Evolutionary conservation across 2,797 vertebrate genomes (phyloP).

Genomic region (Dendrocincla fuliginosa): DNA sequence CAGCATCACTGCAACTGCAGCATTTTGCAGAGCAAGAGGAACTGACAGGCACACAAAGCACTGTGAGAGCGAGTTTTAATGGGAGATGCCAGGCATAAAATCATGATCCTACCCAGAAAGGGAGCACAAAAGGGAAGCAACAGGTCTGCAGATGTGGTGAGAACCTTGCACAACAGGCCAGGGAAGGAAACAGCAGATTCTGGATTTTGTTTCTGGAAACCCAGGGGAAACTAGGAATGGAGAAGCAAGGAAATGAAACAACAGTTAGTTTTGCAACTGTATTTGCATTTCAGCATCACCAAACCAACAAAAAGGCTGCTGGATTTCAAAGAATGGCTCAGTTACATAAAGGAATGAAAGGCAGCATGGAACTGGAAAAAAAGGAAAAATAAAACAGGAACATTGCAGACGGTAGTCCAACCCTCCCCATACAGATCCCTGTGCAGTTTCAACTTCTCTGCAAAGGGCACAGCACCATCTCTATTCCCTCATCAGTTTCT

Average conservation of each 20-base stretch:
- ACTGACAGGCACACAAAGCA: neutral
- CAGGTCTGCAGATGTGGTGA: neutral
- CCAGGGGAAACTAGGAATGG: neutral
- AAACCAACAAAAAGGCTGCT: neutral
- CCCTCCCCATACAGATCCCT: neutral
- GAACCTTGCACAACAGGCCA: neutral
- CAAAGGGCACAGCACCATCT: neutral
- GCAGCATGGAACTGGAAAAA: neutral
- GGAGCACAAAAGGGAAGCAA: neutral
- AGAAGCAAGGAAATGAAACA: neutral
- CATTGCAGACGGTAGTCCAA: neutral
- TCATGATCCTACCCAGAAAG: neutral
- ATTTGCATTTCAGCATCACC: neutral
- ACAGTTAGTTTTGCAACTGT: slow-evolving; percentile 10
- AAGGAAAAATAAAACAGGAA: neutral
- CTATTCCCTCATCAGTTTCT: neutral
- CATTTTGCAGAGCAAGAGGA: neutral
- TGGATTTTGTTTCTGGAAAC: neutral
- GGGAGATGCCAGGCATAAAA: neutral
- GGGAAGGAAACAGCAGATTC: neutral
- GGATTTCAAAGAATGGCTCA: neutral
- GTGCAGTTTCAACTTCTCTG: neutral
- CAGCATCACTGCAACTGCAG: neutral
- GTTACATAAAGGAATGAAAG: neutral
- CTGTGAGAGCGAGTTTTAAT: neutral